Base-by-base conservation (phyloP, 2,888 invertebrate genomes). In the Chrysolina haemoptera region DNA sequence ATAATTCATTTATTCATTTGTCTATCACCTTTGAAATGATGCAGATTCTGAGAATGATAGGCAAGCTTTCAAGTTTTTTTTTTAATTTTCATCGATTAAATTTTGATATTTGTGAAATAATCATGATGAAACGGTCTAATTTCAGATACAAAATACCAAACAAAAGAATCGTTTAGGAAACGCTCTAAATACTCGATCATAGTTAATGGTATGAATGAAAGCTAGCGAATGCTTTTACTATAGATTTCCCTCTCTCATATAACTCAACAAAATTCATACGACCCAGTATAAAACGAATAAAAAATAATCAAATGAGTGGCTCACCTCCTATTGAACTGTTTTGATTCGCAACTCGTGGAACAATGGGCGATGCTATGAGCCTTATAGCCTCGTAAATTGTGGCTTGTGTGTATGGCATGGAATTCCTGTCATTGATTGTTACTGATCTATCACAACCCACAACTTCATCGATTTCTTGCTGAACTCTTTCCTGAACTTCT, bases 271-370 rank as follows among this genome's bases (percentile, higher is more conserved):
- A n/a, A n/a, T n/a, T n/a, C n/a, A n/a, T n/a, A n/a, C n/a, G n/a
- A n/a, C n/a, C n/a, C n/a, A n/a, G n/a, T n/a, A n/a, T n/a, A n/a
- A n/a, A n/a, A n/a, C n/a, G n/a, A n/a, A n/a, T n/a, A n/a, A n/a
- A n/a, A n/a, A n/a, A n/a, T 27, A 5, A 27, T 27, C n/a, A 35
- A 35, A 35, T 27, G 35, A 70, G 40, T 55, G n/a, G 74, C 87
- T 88, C 87, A 92, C 92, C 92, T 81, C 89, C 90, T 76, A 93
- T 88, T 5, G 90, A 89, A 75, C 91, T 92, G 76, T 92, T 90
- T 78, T 90, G 90, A 76, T 90, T 92, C 16, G 93, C 91, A 0
- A 93, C 92, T 82, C 93, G 91, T 0, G 93, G 93, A 0, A 93
- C 92, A 68, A 93, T 93, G 0, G 93, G 93, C 14, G 93, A 93